Conservation (phyloP, 1,140 invertebrate species). For the Papilio helenus region DNA sequence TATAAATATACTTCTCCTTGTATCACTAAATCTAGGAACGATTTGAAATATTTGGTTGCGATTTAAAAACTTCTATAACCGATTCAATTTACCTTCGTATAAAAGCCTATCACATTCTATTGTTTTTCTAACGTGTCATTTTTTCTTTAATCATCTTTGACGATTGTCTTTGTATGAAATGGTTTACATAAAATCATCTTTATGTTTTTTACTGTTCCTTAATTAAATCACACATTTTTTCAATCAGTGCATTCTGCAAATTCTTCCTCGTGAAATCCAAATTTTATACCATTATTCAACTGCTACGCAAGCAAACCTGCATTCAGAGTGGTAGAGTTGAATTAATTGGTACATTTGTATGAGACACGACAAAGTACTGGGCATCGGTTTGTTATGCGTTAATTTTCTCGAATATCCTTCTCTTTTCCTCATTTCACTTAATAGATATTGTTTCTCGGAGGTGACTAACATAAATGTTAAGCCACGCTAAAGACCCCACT, state of each 20-base stretch:
- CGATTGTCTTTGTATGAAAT: neutral
- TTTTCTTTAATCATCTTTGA: neutral
- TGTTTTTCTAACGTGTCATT: neutral
- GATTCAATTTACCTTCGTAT: neutral
- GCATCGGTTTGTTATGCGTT: neutral
- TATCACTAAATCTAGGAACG: neutral
- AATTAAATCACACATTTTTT: neutral
- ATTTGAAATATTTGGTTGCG: neutral
- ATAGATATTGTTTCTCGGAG: neutral
- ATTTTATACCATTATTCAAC: neutral
- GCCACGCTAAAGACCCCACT: neutral
- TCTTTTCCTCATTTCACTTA: neutral
- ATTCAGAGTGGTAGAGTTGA: neutral
- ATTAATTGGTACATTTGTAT: neutral
- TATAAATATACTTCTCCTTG: neutral
- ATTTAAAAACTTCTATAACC: neutral
- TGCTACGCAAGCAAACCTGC: neutral
- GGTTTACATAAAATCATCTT: neutral
- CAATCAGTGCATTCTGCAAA: neutral
- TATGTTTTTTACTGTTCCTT: neutral
- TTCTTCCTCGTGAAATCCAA: neutral
- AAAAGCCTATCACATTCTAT: neutral
- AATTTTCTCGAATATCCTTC: neutral
- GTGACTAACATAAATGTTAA: neutral
- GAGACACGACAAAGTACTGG: neutral